These are phyloP conservation scores for Xyliphius kryptos DNA, from an alignment of 2,113 vertebrate genomes.

Conservation along the genomic window DNA sequence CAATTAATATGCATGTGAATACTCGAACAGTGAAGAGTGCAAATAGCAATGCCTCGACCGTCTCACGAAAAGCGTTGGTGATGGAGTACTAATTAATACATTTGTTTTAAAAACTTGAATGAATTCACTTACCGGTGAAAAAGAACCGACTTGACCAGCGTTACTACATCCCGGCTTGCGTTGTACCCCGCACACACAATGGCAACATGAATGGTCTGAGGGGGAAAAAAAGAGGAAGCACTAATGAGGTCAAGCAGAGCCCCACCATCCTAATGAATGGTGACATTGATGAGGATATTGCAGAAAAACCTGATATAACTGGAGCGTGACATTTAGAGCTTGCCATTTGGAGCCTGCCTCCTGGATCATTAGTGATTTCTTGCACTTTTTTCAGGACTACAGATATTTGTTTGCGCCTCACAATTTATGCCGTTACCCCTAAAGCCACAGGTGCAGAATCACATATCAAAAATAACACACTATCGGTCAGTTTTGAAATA, in stretches of 20 bases:
- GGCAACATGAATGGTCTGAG: conserved; percentile 96
- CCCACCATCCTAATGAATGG: conserved; percentile 7
- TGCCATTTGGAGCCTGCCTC: conserved; percentile 24
- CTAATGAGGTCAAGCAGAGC: neutral
- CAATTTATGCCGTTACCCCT: conserved; percentile 5
- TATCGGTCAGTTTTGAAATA: conserved; percentile 2
- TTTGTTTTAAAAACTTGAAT: too few species aligned
- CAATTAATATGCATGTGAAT: too few species aligned
- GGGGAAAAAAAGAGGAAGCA: conserved; percentile 43
- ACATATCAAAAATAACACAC: conserved; percentile 13
- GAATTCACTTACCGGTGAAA: conserved; percentile 83
- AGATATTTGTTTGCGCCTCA: conserved; percentile 1
- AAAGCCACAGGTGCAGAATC: conserved; percentile 15
- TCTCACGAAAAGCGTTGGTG: too few species aligned
- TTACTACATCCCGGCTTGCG: conserved; percentile 94
- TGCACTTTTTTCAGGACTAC: conserved; percentile 4
- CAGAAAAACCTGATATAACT: conserved; percentile 11
- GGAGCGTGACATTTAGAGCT: conserved; percentile 22
- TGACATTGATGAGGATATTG: conserved; percentile 10
- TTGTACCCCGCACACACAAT: conserved; percentile 77
- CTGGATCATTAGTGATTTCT: conserved; percentile 18
- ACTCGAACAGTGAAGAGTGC: too few species aligned
- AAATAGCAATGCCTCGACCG: too few species aligned
- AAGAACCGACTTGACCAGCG: conserved; percentile 95
- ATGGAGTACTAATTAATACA: too few species aligned